Evolutionary conservation across 2,797 vertebrate genomes (phyloP).

Genomic region (Anableps anableps): DNA sequence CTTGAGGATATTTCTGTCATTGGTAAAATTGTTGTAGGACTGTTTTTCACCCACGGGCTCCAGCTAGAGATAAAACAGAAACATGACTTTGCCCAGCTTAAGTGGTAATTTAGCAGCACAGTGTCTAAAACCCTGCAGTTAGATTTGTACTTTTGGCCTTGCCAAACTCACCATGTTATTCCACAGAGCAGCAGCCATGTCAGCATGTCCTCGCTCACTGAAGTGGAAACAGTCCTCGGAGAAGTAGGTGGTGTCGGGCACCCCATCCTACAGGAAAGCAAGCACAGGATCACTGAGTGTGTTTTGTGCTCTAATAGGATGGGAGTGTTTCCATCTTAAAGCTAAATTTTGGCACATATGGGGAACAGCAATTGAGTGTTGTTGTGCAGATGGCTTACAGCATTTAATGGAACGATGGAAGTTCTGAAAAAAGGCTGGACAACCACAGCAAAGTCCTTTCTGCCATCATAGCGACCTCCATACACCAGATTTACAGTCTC

Average conservation of each 20-base stretch:
- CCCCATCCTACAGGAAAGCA: slow-evolving; percentile 75
- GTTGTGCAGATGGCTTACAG: slow-evolving; percentile 74
- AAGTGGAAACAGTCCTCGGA: slow-evolving; percentile 93
- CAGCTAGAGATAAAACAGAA: slow-evolving; percentile 78
- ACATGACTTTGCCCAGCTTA: slow-evolving; percentile 21
- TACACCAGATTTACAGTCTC: slow-evolving; percentile 75
- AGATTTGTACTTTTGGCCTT: slow-evolving; percentile 8
- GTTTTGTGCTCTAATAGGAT: neutral
- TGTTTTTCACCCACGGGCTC: slow-evolving; percentile 90
- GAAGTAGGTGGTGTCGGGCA: slow-evolving; percentile 86
- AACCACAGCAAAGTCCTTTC: slow-evolving; percentile 88
- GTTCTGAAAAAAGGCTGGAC: slow-evolving; percentile 89
- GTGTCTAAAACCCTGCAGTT: slow-evolving; percentile 4
- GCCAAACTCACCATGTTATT: slow-evolving; percentile 91
- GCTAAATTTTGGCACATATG: slow-evolving; percentile 4
- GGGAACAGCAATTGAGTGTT: neutral
- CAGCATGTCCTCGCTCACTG: slow-evolving; percentile 86
- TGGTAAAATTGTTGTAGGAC: slow-evolving; percentile 87
- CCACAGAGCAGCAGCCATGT: slow-evolving; percentile 91
- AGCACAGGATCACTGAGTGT: slow-evolving; percentile 23
- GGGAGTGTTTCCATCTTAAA: neutral
- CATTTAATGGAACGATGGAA: slow-evolving; percentile 81
- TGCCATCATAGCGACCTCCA: slow-evolving; percentile 76
- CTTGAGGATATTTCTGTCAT: slow-evolving; percentile 82
- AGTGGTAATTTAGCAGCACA: slow-evolving; percentile 8